Conservation (phyloP, 2,888 invertebrate species). For the Cantharis lateralis region DNA sequence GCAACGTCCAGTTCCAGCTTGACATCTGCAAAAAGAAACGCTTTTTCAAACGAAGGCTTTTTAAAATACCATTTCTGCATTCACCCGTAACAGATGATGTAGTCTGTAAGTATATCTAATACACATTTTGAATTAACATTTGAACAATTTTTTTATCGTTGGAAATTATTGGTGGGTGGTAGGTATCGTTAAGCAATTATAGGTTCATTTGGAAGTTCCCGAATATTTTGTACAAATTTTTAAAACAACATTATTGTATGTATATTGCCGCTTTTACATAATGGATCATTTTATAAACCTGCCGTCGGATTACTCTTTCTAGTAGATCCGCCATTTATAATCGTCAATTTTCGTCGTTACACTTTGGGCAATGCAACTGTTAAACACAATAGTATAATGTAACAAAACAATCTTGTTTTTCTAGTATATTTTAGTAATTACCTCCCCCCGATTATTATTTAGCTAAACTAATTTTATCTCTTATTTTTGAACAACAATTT, state of each 20-base stretch:
- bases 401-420: no score
- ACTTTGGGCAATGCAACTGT: background rate
- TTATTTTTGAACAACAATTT: no score
- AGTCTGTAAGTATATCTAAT: no score
- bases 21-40: constrained; percentile 73
- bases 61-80: background rate
- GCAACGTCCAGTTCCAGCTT: constrained; percentile 97
- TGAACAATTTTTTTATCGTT: background rate
- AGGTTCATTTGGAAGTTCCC: background rate
- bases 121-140: background rate
- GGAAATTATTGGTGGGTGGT: background rate
- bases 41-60: background rate
- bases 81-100: background rate
- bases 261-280: background rate
- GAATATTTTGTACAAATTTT: background rate
- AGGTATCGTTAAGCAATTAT: background rate
- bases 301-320: background rate
- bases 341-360: background rate
- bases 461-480: no score
- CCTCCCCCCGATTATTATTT: no score
- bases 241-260: background rate
- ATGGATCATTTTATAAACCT: background rate
- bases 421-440: no score
- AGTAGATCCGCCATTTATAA: background rate
- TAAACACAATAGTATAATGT: background rate